Base-by-base conservation (phyloP, 2,888 invertebrate species). In the Phortica okadai region DNA sequence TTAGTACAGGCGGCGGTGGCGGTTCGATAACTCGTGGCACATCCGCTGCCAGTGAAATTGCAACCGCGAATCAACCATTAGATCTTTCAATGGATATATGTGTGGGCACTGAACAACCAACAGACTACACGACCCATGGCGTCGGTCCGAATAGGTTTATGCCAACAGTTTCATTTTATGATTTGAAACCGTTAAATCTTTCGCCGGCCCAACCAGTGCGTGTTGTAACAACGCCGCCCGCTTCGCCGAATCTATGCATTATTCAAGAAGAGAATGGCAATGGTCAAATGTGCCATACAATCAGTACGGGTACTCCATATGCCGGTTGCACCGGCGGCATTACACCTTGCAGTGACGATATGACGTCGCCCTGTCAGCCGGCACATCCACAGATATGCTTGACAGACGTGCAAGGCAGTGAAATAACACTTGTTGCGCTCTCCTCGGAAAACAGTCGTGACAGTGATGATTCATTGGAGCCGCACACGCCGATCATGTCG, bases 341-440 rank as follows among this genome's bases (percentile, higher is more conserved):
- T 1, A 85, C 83, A 41, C 82, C 69, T 21, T 70, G 58, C 56
- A 79, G 67, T 16, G 83, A 82, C 42, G 84, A 84, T 5, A 69
- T 81, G 42, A 75, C 82, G 11, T 83, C 85, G 6, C 84, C 82
- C 10, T 87, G 86, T 78, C 86, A 85, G 67, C 85, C 88, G 78
- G 92, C 92, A 64, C 94, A 96, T 89, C 97, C 98, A 0, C 97
- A 97, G 91, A 98, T 98, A 78, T 97, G 97, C 83, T 93, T 98
- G 10, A 98, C 98, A 0, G 98, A 98, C 90, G 97, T 97, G 74
- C 93, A 96, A 74, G 98, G 98, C 0, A 96, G 95, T 6, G 96
- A 96, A 91, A 94, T 96, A 0, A 96, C 96, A 0, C 88, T 96
- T 2, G 95, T 96, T 0, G 96, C 95, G 0, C 93, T 94, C 75